Conservation (phyloP, 2,888 invertebrate genomes). For the Lasioglossum vierecki region DNA sequence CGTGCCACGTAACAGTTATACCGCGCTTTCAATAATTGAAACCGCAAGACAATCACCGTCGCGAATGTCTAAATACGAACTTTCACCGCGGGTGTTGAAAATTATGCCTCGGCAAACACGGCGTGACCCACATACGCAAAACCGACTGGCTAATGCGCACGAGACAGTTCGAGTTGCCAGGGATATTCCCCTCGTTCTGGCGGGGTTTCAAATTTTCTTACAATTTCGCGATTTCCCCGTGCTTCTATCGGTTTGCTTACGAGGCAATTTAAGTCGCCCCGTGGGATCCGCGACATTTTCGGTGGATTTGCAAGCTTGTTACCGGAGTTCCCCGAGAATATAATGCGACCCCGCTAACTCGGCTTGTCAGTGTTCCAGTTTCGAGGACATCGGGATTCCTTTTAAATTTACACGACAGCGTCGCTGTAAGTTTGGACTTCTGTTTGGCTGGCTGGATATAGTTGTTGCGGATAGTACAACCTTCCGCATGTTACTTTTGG, state of each 20-base stretch:
- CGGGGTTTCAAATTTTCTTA: slow-evolving; percentile 54
- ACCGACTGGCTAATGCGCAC: slow-evolving; percentile 9
- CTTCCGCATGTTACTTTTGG: slow-evolving; percentile 1
- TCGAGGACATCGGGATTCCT: slow-evolving; percentile 23
- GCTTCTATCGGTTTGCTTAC: slow-evolving; percentile 44
- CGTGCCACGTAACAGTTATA: background rate
- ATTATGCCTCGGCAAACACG: background rate
- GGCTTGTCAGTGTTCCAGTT: slow-evolving; percentile 40
- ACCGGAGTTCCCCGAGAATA: slow-evolving; percentile 24
- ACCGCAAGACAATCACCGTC: background rate
- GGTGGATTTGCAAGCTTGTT: slow-evolving; percentile 55
- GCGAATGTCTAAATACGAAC: background rate
- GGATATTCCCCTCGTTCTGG: slow-evolving; percentile 25
- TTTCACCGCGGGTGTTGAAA: background rate
- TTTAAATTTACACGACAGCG: slow-evolving; percentile 46
- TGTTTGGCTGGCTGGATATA: slow-evolving; percentile 9
- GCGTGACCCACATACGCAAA: slow-evolving; percentile 1
- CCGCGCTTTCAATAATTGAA: background rate
- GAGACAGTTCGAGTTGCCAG: slow-evolving; percentile 19
- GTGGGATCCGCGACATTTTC: slow-evolving; percentile 49
- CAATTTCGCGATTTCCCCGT: slow-evolving; percentile 17
- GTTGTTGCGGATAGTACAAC: slow-evolving; percentile 3
- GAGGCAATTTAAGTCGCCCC: slow-evolving; percentile 52
- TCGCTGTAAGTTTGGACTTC: slow-evolving; percentile 10
- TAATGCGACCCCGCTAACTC: slow-evolving; percentile 36